Conservation (phyloP, 2,888 invertebrate genomes). For the Antheraea yamamai region DNA sequence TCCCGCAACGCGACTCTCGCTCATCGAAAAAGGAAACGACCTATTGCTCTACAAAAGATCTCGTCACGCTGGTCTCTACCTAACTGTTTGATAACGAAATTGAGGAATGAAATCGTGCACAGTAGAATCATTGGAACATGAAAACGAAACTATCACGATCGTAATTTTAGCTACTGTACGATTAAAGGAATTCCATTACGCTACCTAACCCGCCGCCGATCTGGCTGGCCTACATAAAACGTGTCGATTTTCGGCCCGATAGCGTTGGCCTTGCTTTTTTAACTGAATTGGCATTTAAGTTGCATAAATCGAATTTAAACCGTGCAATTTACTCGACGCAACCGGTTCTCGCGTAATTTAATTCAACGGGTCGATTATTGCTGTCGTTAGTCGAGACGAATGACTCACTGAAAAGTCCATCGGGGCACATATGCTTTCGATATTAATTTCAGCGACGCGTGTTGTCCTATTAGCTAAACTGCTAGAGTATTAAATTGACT, state of each 20-base stretch:
- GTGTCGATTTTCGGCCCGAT: conserved; percentile 74
- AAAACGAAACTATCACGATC: conserved; percentile 75
- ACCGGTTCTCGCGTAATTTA: conserved; percentile 67
- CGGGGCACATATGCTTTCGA: conserved; percentile 45
- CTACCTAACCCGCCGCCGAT: conserved; percentile 58
- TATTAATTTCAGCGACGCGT: conserved; percentile 48
- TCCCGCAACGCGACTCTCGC: conserved; percentile 33
- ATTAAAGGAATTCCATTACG: conserved; percentile 66
- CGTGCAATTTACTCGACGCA: conserved; percentile 63
- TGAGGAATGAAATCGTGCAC: conserved; percentile 62
- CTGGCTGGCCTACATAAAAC: conserved; percentile 73
- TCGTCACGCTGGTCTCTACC: conserved; percentile 48
- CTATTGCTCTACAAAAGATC: conserved; percentile 57
- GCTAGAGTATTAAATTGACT: conserved; percentile 39
- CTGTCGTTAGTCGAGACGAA: conserved; percentile 48
- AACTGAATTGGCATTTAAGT: conserved; percentile 70
- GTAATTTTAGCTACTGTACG: conserved; percentile 70
- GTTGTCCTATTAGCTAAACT: conserved; percentile 30
- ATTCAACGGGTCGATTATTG: conserved; percentile 54
- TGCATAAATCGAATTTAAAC: conserved; percentile 66
- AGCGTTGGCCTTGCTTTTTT: conserved; percentile 72
- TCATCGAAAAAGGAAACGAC: conserved; percentile 41
- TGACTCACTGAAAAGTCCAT: conserved; percentile 54
- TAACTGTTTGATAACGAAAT: conserved; percentile 57
- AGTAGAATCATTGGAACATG: conserved; percentile 68